Conservation (phyloP, 2,888 invertebrate genomes). For the Cremastobaeus sp. region DNA sequence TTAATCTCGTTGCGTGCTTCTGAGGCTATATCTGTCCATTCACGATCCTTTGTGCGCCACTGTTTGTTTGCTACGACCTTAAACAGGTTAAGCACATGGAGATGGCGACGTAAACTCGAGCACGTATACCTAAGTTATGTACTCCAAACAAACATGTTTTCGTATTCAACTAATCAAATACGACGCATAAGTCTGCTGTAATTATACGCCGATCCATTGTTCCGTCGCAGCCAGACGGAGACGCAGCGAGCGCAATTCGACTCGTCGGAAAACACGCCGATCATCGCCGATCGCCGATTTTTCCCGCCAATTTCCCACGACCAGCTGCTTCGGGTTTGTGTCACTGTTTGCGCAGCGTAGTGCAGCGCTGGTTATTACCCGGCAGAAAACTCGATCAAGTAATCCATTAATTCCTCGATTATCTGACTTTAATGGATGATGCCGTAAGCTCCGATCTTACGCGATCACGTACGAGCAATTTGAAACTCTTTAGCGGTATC, state of each 20-base stretch:
- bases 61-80: conserved; percentile 49
- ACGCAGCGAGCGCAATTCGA: no score
- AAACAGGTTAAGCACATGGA: conserved; percentile 54
- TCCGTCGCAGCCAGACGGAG: no score
- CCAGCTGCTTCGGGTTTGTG: no score
- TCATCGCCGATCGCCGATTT: no score
- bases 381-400: conserved; percentile 44
- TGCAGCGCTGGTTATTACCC: conserved; percentile 5
- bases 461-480: conserved; percentile 59
- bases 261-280: no score
- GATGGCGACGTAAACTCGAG: conserved; percentile 43
- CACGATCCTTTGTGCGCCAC: conserved; percentile 45
- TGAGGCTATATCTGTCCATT: conserved; percentile 44
- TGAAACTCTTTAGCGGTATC: conserved; percentile 50
- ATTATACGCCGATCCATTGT: conserved; percentile 20
- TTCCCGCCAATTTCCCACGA: no score
- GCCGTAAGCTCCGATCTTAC: conserved; percentile 47
- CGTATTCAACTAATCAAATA: conserved; percentile 40
- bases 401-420: conserved; percentile 56
- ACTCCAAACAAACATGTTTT: conserved; percentile 41
- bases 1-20: conserved; percentile 43
- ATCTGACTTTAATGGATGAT: conserved; percentile 52
- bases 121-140: conserved; percentile 42
- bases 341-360: neutral
- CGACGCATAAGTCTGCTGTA: conserved; percentile 19